Percentiles rank a stretch among this genome's conserved stretches.
Evolutionary conservation across 92 coral and sea anemone species (phyloP).

Genomic region (Bergia puertoricense): DNA sequence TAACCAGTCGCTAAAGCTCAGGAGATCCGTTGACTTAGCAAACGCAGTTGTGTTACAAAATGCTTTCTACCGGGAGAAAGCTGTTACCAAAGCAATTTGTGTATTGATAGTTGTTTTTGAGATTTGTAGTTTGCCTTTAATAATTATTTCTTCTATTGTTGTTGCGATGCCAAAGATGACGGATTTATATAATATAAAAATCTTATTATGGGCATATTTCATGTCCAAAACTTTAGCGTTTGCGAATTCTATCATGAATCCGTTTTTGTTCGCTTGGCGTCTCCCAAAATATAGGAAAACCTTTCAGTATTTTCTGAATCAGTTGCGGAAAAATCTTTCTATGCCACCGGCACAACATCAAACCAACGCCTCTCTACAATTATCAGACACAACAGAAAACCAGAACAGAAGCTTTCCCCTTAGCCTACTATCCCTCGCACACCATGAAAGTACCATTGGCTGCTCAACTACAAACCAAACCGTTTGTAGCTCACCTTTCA

Average conservation of each 20-base stretch:
- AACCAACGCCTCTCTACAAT: no score
- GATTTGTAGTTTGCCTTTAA: background rate
- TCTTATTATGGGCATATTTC: background rate
- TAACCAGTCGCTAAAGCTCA: background rate
- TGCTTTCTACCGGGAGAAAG: no score
- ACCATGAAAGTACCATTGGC: no score
- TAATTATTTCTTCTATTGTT: background rate
- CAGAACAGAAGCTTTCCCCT: no score
- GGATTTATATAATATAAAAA: background rate
- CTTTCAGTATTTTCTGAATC: background rate
- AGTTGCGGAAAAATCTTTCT: background rate
- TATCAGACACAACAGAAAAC: no score
- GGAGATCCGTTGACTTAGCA: background rate
- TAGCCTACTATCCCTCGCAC: no score
- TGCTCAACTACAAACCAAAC: no score
- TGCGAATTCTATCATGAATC: slow-evolving; percentile 23
- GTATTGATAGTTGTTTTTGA: background rate
- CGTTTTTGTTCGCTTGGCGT: slow-evolving; percentile 35
- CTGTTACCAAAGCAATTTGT: no score
- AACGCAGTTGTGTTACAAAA: background rate
- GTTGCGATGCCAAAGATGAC: background rate
- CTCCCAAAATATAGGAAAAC: background rate
- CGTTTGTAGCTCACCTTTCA: no score
- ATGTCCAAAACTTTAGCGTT: background rate
- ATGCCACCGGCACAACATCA: no score